These are phyloP conservation scores for Gari tellinella DNA, from an alignment of 2,888 invertebrate species.

Conservation along the genomic window DNA sequence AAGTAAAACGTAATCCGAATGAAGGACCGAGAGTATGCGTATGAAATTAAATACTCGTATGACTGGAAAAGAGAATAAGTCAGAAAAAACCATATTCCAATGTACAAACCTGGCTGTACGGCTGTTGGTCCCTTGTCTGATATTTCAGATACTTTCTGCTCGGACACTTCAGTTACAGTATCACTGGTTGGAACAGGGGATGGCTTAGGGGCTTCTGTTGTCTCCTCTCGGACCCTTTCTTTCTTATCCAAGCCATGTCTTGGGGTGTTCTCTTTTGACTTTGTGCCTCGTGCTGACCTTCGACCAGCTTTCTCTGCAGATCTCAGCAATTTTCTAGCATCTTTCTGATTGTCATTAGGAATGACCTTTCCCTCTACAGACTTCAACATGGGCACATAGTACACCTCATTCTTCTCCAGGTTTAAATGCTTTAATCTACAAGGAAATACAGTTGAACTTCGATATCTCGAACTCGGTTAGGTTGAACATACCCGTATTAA, in stretches of 20 bases:
- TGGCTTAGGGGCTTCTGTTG: constrained; percentile 35
- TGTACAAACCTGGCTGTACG: constrained; percentile 1
- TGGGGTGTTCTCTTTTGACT: constrained; percentile 40
- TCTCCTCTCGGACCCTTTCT: constrained; percentile 27
- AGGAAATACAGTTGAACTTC: too few species aligned
- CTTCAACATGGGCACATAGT: constrained; percentile 81
- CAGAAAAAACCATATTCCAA: not conserved
- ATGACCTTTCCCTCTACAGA: constrained; percentile 78
- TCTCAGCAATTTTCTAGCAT: constrained; percentile 41
- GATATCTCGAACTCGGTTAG: too few species aligned
- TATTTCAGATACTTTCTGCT: constrained; percentile 15
- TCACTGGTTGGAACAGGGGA: constrained; percentile 31
- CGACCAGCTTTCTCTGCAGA: constrained; percentile 61
- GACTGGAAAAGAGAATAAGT: too few species aligned
- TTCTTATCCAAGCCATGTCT: constrained; percentile 12
- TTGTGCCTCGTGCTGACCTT: constrained; percentile 48
- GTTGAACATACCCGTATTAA: too few species aligned
- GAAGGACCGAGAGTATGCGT: too few species aligned
- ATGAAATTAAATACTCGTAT: too few species aligned
- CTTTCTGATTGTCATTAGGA: constrained; percentile 68
- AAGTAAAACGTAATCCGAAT: too few species aligned
- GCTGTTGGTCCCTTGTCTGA: constrained; percentile 4
- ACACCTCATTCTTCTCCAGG: constrained; percentile 81
- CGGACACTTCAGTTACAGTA: constrained; percentile 33
- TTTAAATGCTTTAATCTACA: constrained; percentile 81